A percentile compares a stretch with the other conserved stretches of the same genome.
phyloP scores from a whole-genome alignment of 2,797 vertebrate species.

The Pteropus rufus region DNA sequence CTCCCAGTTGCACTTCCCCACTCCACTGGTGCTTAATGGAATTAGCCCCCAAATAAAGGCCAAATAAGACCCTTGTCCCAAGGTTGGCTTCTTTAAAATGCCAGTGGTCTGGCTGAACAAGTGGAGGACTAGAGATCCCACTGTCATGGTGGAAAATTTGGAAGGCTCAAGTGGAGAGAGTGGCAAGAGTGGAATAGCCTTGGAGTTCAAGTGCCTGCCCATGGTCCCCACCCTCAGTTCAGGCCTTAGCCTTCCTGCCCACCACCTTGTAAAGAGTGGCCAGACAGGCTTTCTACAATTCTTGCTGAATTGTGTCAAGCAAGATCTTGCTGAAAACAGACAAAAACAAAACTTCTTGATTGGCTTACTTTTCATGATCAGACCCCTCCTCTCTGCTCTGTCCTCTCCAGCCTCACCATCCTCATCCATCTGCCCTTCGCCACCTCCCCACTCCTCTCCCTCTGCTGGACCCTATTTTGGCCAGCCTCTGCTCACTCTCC shows the following conservation, averaged over 20 bases:
- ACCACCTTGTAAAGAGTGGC: not conserved
- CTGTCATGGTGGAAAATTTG: not conserved
- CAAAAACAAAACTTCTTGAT: not conserved
- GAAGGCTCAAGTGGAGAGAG: not conserved
- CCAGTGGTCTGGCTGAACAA: not conserved
- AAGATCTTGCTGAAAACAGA: not conserved
- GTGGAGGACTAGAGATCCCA: not conserved
- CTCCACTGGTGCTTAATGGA: not conserved
- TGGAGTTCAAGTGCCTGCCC: not conserved
- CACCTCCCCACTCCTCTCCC: not conserved
- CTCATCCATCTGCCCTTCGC: not conserved
- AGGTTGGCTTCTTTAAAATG: not conserved
- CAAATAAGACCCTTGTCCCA: not conserved
- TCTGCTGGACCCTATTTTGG: not conserved
- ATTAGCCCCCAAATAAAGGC: not conserved
- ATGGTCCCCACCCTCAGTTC: not conserved
- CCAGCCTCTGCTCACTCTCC: not conserved
- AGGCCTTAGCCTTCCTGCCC: not conserved
- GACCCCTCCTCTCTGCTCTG: not conserved
- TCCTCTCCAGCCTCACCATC: not conserved
- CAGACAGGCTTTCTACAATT: not conserved
- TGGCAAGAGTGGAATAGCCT: not conserved
- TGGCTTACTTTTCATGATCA: not conserved
- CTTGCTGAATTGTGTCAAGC: not conserved
- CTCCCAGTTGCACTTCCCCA: not conserved